phyloP scores from a whole-genome alignment of 2,113 vertebrate genomes.

The Macquaria ambigua region DNA sequence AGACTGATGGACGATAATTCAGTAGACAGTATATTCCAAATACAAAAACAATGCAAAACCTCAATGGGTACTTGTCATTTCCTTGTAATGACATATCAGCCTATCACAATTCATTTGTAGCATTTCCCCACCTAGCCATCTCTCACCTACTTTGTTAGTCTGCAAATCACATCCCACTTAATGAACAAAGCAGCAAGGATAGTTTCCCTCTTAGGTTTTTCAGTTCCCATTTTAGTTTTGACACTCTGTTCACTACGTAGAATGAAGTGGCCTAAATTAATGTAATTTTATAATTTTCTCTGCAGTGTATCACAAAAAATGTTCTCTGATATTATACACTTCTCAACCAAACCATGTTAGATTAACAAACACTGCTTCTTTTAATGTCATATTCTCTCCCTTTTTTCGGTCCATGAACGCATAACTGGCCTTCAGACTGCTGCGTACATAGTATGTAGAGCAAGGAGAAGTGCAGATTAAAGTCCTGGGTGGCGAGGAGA shows the following conservation, averaged over 20 bases:
- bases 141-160: conserved; percentile 13
- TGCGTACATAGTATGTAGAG: neutral
- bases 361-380: conserved; percentile 11
- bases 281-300: conserved; percentile 22
- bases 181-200: conserved; percentile 6
- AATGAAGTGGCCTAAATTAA: conserved; percentile 23
- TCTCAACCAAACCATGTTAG: neutral
- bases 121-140: neutral
- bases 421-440: conserved; percentile 14
- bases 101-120: conserved; percentile 16
- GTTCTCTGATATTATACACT: neutral
- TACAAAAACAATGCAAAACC: neutral
- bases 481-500: neutral
- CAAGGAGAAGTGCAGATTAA: conserved; percentile 21
- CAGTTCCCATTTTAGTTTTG: conserved; percentile 15
- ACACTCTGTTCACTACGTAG: neutral
- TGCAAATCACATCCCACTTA: conserved; percentile 15
- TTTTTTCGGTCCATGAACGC: neutral
- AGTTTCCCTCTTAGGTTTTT: conserved; percentile 5
- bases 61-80: neutral
- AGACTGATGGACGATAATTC: neutral
- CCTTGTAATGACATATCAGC: conserved; percentile 24
- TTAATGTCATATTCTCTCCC: neutral
- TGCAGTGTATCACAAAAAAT: neutral
- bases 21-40: neutral